Conservation (phyloP, 2,113 vertebrate genomes). For the Pheucticus melanocephalus region DNA sequence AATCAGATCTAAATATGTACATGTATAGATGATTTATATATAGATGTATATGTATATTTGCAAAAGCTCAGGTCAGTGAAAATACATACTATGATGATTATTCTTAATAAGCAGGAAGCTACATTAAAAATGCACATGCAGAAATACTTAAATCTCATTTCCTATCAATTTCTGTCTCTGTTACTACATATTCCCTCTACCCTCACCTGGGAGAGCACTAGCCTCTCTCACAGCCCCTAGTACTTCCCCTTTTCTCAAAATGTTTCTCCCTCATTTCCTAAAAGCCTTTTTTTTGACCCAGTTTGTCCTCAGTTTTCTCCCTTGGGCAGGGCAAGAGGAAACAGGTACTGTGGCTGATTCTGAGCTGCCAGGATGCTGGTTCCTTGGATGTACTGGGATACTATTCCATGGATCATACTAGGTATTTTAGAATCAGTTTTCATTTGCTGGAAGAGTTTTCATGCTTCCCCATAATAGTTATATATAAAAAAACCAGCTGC, state of each 20-base stretch:
- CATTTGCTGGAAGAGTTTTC: background rate
- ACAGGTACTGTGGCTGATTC: background rate
- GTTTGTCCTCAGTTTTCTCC: background rate
- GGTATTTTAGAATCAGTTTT: background rate
- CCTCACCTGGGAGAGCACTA: background rate
- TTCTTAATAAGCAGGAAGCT: background rate
- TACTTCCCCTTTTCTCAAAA: background rate
- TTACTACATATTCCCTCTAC: background rate
- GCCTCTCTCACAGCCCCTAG: background rate
- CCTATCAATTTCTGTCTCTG: background rate
- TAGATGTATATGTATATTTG: background rate
- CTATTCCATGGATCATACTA: background rate
- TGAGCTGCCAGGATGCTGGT: background rate
- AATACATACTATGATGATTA: background rate
- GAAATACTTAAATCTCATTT: constrained; percentile 1
- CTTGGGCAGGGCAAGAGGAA: background rate
- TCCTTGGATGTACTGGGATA: background rate
- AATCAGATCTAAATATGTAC: background rate
- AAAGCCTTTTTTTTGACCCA: background rate
- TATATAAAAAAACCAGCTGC: background rate
- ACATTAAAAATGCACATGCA: background rate
- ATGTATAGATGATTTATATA: background rate
- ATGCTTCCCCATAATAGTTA: background rate
- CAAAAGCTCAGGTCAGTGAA: background rate
- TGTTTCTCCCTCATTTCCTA: background rate